Evolutionary conservation across 2,797 vertebrate species (phyloP), one percentile per base, ranked within the genome.

Genomic region (Enteromius viviparus): DNA sequence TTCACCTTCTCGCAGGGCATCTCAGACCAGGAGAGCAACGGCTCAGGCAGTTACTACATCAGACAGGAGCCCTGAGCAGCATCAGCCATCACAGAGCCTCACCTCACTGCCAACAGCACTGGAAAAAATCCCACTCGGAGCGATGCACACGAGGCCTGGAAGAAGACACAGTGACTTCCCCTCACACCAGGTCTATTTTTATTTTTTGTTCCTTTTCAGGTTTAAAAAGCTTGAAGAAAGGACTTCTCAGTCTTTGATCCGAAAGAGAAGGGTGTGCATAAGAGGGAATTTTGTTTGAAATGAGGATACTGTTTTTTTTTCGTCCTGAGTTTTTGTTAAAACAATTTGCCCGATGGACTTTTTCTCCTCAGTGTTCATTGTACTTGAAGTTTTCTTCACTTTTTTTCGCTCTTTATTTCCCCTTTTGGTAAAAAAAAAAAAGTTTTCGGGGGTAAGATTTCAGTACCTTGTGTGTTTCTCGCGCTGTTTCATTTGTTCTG

Each of bases 21-120:
- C 1, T 99, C 98, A 0, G 97, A 99, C 93, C 98, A 98, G 93
- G 98, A 99, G 87, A 98, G 97, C 95, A 98, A 98, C 0, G 97
- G 98, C 90, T 98, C 97, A 6, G 97, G 97, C 94, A 96, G 96
- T 94, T 98, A 97, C 94, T 98, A 97, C 94, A 98, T 98, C 93
- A 98, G 97, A 93, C 98, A 99, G 85, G 97, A 99, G 84, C 97
- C 97, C 9, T 98, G 92, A 97, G 87, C 88, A 80, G 29, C 45
- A 15, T 65, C 69, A 47, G 75, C 62, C 77, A 55, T 69, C 55
- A 64, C 49, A 83, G 86, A 72, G 84, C 84, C 91, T 89, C 89
- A 82, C 83, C 85, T 86, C 91, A 89, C 92, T 88, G 89, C 92
- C 91, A 87, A 90, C 88, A 87, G 87, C 85, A 88, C 87, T 87